Evolutionary conservation across 30 jellyfish, hydroid and myxozoan species (phyloP), one percentile per base, ranked within the genome.

Genomic region (Rhopilema esculentum): DNA sequence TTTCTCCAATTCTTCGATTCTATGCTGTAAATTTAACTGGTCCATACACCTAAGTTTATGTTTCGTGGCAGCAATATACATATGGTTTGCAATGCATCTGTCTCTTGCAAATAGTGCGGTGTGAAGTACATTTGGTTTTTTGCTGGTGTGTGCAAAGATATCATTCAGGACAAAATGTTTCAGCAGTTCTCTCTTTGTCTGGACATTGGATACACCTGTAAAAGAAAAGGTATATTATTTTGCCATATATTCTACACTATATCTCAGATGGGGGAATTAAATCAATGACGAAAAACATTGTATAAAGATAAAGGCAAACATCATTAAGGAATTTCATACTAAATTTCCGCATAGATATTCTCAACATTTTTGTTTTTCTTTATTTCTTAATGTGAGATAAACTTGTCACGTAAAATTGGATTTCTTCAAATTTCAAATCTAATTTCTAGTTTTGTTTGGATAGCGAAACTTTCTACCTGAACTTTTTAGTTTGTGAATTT

Each of bases 181-280:
- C 27, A 74, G 69, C 70, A 74, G 51, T 64, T 74, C 85, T 74
- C 85, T 74, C 85, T 28, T 74, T 32, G 85, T 74, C 85, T 33
- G 85, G 69, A 74, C 85, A 30, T 74, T 70, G 49, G 85, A 74
- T 31, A 74, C 85, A 74, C 85, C 85, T 74, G 32, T 18, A 27
- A 21, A 70, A 29, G 69, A 74, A 74, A 18, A 74, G 75, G 57
- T 40, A 49, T 49, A 53, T 26, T 69, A 51, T 29, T 69, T 69
- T 26, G 25, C 80, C 80, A 4, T 69, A 69, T 69, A 69, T 65
- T 65, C 61, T 69, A 26, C 52, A 69, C 40, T 69, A 8, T 75
- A 77, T 49, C 75, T 17, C 62, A 49, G 75, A 53, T 51, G 87
- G 33, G n/a, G 53, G 87, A 0, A 49, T 2, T 77, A 28, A 49